A percentile compares a stretch with the other conserved stretches of the same genome.
phyloP scores from a whole-genome alignment of 2,888 invertebrate genomes.

The Loripinus fragilis region DNA sequence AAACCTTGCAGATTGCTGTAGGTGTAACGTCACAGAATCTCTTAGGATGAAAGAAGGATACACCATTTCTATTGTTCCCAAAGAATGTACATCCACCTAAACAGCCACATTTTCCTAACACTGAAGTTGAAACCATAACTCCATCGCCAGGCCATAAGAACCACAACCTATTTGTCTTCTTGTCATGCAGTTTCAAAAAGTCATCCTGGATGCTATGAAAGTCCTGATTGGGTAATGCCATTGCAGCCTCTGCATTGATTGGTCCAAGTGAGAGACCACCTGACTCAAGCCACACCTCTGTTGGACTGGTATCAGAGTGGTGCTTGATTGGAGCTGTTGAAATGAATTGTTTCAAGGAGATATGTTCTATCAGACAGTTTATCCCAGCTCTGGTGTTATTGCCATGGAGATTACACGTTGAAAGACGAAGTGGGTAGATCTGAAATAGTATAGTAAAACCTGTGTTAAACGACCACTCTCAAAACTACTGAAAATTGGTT shows the following conservation, averaged over 20 bases:
- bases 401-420: conserved; percentile 97
- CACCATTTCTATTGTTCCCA: conserved; percentile 95
- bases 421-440: conserved; percentile 93
- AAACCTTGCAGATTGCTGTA: conserved; percentile 76
- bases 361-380: conserved; percentile 92
- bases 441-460: conserved; percentile 68
- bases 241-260: conserved; percentile 93
- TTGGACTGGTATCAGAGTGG: conserved; percentile 59
- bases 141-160: conserved; percentile 94
- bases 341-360: conserved; percentile 88
- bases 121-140: conserved; percentile 44
- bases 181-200: conserved; percentile 87
- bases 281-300: conserved; percentile 92
- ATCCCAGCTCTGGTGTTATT: conserved; percentile 94
- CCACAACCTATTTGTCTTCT: conserved; percentile 93
- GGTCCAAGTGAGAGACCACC: conserved; percentile 96
- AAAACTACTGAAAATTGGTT: too few relatives aligned
- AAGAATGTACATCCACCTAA: conserved; percentile 98
- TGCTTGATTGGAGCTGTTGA: conserved; percentile 83
- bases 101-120: conserved; percentile 92
- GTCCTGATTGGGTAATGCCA: conserved; percentile 85
- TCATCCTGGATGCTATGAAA: conserved; percentile 80
- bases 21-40: conserved; percentile 62
- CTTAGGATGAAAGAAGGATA: conserved; percentile 92
- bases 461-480: too few relatives aligned